Percentiles rank a stretch among this genome's conserved stretches.
These are phyloP conservation scores for Mimachlamys varia DNA, from an alignment of 2,888 invertebrate genomes.

Conservation along the genomic window DNA sequence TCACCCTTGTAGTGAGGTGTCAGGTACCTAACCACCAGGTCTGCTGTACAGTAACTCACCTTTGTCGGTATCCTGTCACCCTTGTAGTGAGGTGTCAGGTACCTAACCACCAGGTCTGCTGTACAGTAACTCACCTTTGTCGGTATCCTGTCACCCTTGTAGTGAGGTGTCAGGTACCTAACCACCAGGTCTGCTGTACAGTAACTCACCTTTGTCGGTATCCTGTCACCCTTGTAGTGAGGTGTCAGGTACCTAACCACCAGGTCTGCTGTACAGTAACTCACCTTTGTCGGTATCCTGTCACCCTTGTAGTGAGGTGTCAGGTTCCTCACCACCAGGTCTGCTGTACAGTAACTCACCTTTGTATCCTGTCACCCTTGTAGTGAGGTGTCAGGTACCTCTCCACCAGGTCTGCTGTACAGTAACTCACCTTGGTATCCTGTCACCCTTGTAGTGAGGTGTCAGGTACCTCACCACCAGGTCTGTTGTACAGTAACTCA, in stretches of 20 bases:
- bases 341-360: constrained; percentile 83
- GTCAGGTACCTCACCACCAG: constrained; percentile 88
- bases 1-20: constrained; percentile 89
- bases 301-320: constrained; percentile 89
- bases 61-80: constrained; percentile 87
- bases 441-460: constrained; percentile 88
- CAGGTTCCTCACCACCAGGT: constrained; percentile 87
- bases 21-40: constrained; percentile 87
- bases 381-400: constrained; percentile 89
- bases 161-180: constrained; percentile 88
- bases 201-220: constrained; percentile 84
- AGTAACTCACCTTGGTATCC: constrained; percentile 84
- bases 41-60: constrained; percentile 83
- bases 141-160: constrained; percentile 87
- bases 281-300: constrained; percentile 86
- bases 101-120: constrained; percentile 87
- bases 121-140: constrained; percentile 83
- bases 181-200: constrained; percentile 86
- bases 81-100: constrained; percentile 89
- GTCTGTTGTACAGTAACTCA: constrained; percentile 83
- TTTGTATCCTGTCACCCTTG: constrained; percentile 87
- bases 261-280: constrained; percentile 83
- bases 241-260: constrained; percentile 89
- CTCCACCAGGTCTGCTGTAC: constrained; percentile 86
- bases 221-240: constrained; percentile 87